These are phyloP conservation scores for Metaphire vulgaris DNA, from an alignment of 1,140 invertebrate genomes.

Conservation along the genomic window DNA sequence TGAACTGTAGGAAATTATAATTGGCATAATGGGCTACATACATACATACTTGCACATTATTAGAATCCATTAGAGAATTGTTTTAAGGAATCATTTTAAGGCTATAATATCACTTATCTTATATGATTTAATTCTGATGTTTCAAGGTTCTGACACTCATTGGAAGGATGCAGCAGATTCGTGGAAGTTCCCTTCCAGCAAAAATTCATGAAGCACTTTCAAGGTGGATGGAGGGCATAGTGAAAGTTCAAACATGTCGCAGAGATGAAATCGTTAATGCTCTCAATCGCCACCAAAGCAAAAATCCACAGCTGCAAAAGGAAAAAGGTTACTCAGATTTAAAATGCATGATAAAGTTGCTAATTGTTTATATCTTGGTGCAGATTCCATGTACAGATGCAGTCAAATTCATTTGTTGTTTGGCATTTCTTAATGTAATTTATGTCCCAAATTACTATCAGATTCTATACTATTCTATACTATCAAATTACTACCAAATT, in stretches of 20 bases:
- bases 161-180: slow-evolving; percentile 13
- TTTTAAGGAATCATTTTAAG: too few species aligned
- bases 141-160: neutral
- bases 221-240: neutral
- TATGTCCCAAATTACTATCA: too few species aligned
- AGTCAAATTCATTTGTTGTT: too few species aligned
- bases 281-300: slow-evolving; percentile 16
- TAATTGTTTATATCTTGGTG: too few species aligned
- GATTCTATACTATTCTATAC: too few species aligned
- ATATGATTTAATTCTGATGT: neutral
- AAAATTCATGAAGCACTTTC: neutral
- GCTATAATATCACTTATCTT: too few species aligned
- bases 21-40: neutral
- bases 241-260: slow-evolving; percentile 17
- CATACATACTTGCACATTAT: neutral
- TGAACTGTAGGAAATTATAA: neutral
- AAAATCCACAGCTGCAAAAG: slow-evolving; percentile 24
- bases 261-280: slow-evolving; percentile 20
- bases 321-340: slow-evolving; percentile 20
- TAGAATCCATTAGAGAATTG: too few species aligned
- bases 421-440: too few species aligned
- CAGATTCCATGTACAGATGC: too few species aligned
- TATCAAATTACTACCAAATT: too few species aligned
- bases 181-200: neutral
- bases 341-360: too few species aligned